Percentiles rank a stretch among this genome's conserved stretches.
Conservation (phyloP, 1,140 invertebrate species). For the Lordiphosa collinella region DNA sequence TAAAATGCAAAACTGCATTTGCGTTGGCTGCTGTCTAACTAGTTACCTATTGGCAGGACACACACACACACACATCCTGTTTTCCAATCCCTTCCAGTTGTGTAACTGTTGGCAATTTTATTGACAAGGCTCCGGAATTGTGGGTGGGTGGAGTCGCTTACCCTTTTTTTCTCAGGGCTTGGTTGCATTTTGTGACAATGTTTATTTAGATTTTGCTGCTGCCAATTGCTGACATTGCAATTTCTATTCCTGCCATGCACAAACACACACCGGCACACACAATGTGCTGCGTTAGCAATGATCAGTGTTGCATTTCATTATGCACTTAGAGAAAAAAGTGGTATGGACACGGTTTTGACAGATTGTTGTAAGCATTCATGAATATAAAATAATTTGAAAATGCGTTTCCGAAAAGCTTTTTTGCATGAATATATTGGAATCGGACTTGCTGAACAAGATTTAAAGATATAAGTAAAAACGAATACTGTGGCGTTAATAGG, state of each 20-base stretch:
- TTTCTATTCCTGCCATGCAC: conserved; percentile 66
- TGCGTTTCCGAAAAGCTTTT: too few relatives aligned
- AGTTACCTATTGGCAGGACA: conserved; percentile 64
- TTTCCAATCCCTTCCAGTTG: conserved; percentile 16
- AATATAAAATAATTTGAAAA: too few relatives aligned
- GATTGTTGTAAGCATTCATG: too few relatives aligned
- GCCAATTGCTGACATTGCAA: conserved; percentile 78
- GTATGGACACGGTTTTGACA: too few relatives aligned
- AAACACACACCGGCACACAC: conserved; percentile 22
- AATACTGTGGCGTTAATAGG: too few relatives aligned
- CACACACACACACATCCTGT: conserved; percentile 14
- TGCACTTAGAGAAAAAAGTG: conserved; percentile 34
- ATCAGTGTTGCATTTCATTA: conserved; percentile 70
- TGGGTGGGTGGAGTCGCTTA: conserved; percentile 20
- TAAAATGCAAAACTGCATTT: conserved; percentile 63
- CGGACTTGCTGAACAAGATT: too few relatives aligned
- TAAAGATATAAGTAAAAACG: too few relatives aligned
- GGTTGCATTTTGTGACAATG: conserved; percentile 76
- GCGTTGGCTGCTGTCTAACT: conserved; percentile 55
- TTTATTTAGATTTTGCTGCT: conserved; percentile 78
- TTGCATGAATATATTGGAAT: too few relatives aligned
- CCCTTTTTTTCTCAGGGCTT: conserved; percentile 41
- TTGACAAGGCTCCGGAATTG: conserved; percentile 50
- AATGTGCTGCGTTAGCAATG: conserved; percentile 65
- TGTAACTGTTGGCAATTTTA: conserved; percentile 68